These are phyloP conservation scores for Tinea trinotella DNA, from an alignment of 2,888 invertebrate species.

Conservation along the genomic window DNA sequence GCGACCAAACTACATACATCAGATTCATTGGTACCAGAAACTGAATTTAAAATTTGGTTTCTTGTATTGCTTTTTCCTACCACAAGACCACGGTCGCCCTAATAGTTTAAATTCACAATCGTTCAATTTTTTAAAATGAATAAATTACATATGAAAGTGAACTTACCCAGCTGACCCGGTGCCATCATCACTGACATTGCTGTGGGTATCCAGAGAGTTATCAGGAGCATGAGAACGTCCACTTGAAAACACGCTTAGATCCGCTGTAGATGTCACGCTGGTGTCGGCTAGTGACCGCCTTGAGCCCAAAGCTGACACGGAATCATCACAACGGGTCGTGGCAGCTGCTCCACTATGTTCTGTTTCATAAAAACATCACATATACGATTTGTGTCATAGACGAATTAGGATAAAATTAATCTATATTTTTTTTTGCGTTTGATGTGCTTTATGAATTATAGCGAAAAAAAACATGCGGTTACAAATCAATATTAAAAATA, in stretches of 20 bases:
- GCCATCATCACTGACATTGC: slow-evolving; percentile 82
- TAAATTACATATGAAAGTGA: too few species aligned
- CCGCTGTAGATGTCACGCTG: slow-evolving; percentile 87
- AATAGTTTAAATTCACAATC: too few species aligned
- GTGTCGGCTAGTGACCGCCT: slow-evolving; percentile 86
- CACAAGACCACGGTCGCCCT: too few species aligned
- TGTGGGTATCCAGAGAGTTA: slow-evolving; percentile 83
- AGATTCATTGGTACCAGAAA: too few species aligned
- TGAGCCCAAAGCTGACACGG: slow-evolving; percentile 80
- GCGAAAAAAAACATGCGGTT: not conserved
- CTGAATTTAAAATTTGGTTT: too few species aligned
- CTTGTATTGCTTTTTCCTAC: too few species aligned
- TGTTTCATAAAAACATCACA: slow-evolving; percentile 27
- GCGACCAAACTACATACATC: too few species aligned
- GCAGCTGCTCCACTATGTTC: slow-evolving; percentile 58
- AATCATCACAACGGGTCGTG: slow-evolving; percentile 70
- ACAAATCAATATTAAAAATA: slow-evolving; percentile 21
- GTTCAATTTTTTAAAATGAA: too few species aligned
- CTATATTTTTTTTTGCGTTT: too few species aligned
- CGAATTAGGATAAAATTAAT: too few species aligned
- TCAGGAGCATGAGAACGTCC: slow-evolving; percentile 81
- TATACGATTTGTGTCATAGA: too few species aligned
- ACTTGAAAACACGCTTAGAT: slow-evolving; percentile 84
- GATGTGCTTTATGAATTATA: too few species aligned
- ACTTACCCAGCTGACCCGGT: slow-evolving; percentile 77